Evolutionary conservation across 2,797 vertebrate genomes (phyloP), one percentile per base, ranked within the genome.

Genomic region (Coracias cyanogaster): DNA sequence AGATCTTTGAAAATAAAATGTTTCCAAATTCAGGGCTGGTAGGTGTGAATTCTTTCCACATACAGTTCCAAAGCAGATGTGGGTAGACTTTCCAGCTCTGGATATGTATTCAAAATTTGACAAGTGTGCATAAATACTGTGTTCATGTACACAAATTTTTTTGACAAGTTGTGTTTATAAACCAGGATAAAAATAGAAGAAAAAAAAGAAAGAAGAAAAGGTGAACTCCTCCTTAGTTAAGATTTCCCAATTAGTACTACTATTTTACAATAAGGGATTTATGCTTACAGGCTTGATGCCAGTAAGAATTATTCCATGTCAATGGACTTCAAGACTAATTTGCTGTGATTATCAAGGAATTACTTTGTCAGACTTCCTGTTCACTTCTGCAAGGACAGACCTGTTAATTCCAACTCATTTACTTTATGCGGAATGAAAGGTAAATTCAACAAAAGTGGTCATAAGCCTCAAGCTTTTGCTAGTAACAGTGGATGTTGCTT

Each of bases 351-450:
- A 98, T 98, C 96, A 88, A 93, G 96, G 98, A 98, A 98, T 98
- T 98, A 98, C 97, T 97, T 98, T 97, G 97, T 98, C 97, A 97
- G 96, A 98, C 93, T 98, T 98, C 86, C 97, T 97, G 73, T 97
- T 97, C 95, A 86, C 87, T 97, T 97, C 95, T 94, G 96, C 98
- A 98, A 98, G 98, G 98, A 98, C 97, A 98, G 96, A 97, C 96
- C 89, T 95, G 95, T 99, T 99, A 98, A 98, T 99, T 99, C 98
- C 98, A 98, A 97, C 95, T 98, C 97, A 98, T 98, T 99, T 98
- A 94, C 95, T 98, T 98, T 97, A 94, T 97, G 89, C 86, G 87
- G 89, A 94, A 96, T 97, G 95, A 97, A 98, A 98, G 97, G 96
- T 97, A 97, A 98, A 95, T 93, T 96, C 81, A 92, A 96, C 57